A percentile compares a stretch with the other conserved stretches of the same genome.
These are phyloP conservation scores for Paracyclopina nana DNA, from an alignment of 1,140 invertebrate genomes.

Conservation along the genomic window DNA sequence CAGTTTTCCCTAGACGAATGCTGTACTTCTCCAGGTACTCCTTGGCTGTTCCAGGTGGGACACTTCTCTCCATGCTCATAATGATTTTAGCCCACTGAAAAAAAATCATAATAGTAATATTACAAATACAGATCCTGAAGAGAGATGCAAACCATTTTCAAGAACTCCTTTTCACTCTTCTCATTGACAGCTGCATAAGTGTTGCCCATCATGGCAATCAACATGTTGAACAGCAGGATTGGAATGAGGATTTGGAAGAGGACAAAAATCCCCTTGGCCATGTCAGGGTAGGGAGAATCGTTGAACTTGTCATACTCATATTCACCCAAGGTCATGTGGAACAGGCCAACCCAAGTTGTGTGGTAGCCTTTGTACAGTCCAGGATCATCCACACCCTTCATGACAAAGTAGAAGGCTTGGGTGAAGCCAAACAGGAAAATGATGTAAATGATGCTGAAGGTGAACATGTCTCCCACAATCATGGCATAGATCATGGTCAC, in stretches of 20 bases:
- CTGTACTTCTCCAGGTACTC: slow-evolving; percentile 84
- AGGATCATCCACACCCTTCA: slow-evolving; percentile 42
- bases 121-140: slow-evolving; percentile 5
- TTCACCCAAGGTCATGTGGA: slow-evolving; percentile 91
- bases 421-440: slow-evolving; percentile 86
- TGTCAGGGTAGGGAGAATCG: slow-evolving; percentile 63
- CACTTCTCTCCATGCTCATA: slow-evolving; percentile 75
- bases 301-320: slow-evolving; percentile 90
- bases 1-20: slow-evolving; percentile 43
- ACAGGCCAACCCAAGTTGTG: slow-evolving; percentile 88
- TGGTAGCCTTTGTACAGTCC: slow-evolving; percentile 39
- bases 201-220: slow-evolving; percentile 98
- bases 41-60: slow-evolving; percentile 66
- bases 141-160: slow-evolving; percentile 55
- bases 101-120: slow-evolving; percentile 10
- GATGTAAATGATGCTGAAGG: slow-evolving; percentile 85
- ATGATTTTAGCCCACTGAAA: slow-evolving; percentile 91
- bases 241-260: slow-evolving; percentile 95
- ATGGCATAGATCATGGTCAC: slow-evolving; percentile 97
- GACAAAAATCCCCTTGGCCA: slow-evolving; percentile 83
- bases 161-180: slow-evolving; percentile 94
- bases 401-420: slow-evolving; percentile 89
- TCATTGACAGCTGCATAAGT: slow-evolving; percentile 94
- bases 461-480: slow-evolving; percentile 92
- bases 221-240: slow-evolving; percentile 82